Conservation (phyloP, 2,797 vertebrate species). For the Leptodactylus fallax region DNA sequence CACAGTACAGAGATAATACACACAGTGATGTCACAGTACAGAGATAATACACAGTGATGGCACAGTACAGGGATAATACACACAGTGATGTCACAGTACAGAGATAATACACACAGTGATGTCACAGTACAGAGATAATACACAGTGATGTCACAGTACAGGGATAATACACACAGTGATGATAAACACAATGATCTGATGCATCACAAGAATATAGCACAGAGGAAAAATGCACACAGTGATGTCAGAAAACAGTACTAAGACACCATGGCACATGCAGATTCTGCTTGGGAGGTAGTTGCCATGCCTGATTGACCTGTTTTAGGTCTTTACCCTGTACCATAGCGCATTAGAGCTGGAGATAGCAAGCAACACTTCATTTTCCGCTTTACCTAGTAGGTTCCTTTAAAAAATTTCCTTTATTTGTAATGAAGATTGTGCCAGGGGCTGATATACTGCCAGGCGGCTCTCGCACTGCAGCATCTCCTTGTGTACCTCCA, state of each 20-base stretch:
- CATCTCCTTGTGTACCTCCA: constrained; percentile 4
- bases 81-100: no score
- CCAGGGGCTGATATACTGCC: constrained; percentile 10
- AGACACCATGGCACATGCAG: background rate
- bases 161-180: no score
- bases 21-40: no score
- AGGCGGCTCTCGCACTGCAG: background rate
- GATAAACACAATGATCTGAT: no score
- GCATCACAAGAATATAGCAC: no score
- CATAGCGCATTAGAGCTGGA: background rate
- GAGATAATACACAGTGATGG: no score
- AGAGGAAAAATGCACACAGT: background rate
- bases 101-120: no score
- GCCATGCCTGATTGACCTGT: background rate
- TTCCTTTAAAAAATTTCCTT: background rate
- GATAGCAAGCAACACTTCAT: background rate
- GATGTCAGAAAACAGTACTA: background rate
- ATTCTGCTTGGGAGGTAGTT: background rate
- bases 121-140: no score
- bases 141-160: no score
- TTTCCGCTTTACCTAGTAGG: background rate
- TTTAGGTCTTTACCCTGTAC: background rate
- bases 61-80: no score
- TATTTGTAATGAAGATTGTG: background rate
- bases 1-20: no score